Conservation (phyloP, 2,797 vertebrate species). For the Hephaestus fuliginosus region DNA sequence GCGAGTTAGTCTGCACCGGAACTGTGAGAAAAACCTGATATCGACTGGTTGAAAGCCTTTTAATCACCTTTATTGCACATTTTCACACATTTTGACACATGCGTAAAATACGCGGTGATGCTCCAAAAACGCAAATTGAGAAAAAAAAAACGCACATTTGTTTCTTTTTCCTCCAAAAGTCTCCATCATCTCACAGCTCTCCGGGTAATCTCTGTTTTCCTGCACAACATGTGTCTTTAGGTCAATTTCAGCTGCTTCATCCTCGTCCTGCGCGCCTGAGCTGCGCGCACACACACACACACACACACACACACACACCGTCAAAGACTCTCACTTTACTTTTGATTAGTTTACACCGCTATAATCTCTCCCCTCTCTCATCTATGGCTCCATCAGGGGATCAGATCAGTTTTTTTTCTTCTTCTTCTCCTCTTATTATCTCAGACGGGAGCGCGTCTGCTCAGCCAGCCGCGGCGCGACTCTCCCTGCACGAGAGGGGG, state of each 20-base stretch:
- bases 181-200: neutral
- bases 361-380: constrained; percentile 4
- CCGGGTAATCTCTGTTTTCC: accelerated
- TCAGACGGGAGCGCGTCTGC: constrained; percentile 40
- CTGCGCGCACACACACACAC: neutral
- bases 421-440: constrained; percentile 16
- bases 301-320: neutral
- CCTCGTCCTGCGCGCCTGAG: constrained; percentile 9
- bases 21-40: neutral
- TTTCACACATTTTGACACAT: neutral
- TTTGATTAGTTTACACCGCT: constrained; percentile 52
- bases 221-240: neutral
- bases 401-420: constrained; percentile 20
- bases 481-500: neutral
- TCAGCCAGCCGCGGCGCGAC: constrained; percentile 30
- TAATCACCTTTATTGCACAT: too few relatives aligned
- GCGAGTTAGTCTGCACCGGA: neutral
- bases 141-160: neutral
- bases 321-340: constrained; percentile 36
- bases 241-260: neutral
- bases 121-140: too few relatives aligned
- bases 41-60: accelerated
- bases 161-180: neutral
- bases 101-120: neutral
- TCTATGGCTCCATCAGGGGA: constrained; percentile 8